Conservation (phyloP, 1,140 invertebrate genomes). For the Manduca sexta region DNA sequence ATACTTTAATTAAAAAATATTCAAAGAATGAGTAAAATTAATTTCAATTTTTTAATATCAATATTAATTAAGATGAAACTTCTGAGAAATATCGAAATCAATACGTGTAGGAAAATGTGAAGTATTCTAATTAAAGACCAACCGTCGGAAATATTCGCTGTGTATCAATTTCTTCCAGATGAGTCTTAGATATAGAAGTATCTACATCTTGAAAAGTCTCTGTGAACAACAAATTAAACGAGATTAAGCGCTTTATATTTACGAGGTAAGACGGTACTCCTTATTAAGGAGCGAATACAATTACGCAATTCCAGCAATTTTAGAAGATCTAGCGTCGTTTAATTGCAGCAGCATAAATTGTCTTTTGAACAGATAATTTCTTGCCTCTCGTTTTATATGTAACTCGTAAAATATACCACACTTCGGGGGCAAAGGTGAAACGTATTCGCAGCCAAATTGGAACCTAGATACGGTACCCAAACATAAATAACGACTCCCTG, state of each 20-base stretch:
- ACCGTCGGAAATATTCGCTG: no score
- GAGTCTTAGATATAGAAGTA: no score
- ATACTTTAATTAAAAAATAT: no score
- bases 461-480: not conserved
- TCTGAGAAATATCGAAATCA: no score
- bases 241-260: slow-evolving; percentile 43
- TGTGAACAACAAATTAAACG: slow-evolving; percentile 40
- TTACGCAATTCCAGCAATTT: slow-evolving; percentile 41
- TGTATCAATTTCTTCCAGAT: no score
- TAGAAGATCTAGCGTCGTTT: slow-evolving; percentile 39
- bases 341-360: slow-evolving; percentile 41
- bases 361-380: slow-evolving; percentile 41
- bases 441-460: not conserved
- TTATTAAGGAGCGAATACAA: slow-evolving; percentile 41
- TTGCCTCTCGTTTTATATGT: slow-evolving; percentile 27
- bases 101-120: no score
- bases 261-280: slow-evolving; percentile 39
- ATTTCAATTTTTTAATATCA: no score
- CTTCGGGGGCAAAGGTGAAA: not conserved
- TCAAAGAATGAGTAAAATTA: no score
- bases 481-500: not conserved
- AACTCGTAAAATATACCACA: slow-evolving; percentile 23
- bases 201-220: slow-evolving; percentile 7
- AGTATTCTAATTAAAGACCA: no score
- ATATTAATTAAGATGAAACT: no score